phyloP scores from a whole-genome alignment of 2,888 invertebrate genomes.

The Lordiphosa fenestrarum region DNA sequence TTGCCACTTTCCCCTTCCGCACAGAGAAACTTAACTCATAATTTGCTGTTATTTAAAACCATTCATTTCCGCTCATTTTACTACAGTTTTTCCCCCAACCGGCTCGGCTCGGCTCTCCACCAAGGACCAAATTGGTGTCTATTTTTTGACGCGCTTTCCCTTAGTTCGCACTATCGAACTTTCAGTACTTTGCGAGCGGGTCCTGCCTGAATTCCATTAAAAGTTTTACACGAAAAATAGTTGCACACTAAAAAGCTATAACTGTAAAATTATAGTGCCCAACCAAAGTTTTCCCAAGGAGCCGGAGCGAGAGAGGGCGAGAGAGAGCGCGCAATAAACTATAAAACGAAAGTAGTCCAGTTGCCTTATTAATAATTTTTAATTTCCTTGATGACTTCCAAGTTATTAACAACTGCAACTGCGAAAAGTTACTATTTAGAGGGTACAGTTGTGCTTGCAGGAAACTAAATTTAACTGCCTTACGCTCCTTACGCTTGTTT shows the following conservation, averaged over 20 bases:
- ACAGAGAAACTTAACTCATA: conserved; percentile 62
- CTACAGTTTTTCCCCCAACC: conserved; percentile 42
- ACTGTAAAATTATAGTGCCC: conserved; percentile 72
- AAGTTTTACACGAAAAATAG: conserved; percentile 75
- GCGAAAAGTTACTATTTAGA: conserved; percentile 18
- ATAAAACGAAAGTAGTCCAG: conserved; percentile 58
- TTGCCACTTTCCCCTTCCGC: conserved; percentile 27
- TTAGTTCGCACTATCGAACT: conserved; percentile 56
- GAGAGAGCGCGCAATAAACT: conserved; percentile 66
- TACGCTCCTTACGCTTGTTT: conserved; percentile 45
- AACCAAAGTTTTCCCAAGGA: conserved; percentile 52
- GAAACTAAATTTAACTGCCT: conserved; percentile 20
- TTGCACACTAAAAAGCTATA: conserved; percentile 74
- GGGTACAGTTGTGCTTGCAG: conserved; percentile 21
- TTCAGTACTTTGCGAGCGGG: conserved; percentile 24
- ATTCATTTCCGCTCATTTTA: conserved; percentile 76
- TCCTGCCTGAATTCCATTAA: conserved; percentile 74
- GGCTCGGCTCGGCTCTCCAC: not conserved
- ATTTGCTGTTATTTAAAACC: conserved; percentile 76
- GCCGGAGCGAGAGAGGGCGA: conserved; percentile 19
- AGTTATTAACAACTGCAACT: conserved; percentile 70
- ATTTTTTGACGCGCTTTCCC: conserved; percentile 64
- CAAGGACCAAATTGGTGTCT: conserved; percentile 55
- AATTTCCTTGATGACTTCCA: conserved; percentile 78
- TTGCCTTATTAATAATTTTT: conserved; percentile 78